A percentile compares a stretch with the other conserved stretches of the same genome.
phyloP scores from a whole-genome alignment of 2,888 invertebrate genomes.

The Gerris lacustris region DNA sequence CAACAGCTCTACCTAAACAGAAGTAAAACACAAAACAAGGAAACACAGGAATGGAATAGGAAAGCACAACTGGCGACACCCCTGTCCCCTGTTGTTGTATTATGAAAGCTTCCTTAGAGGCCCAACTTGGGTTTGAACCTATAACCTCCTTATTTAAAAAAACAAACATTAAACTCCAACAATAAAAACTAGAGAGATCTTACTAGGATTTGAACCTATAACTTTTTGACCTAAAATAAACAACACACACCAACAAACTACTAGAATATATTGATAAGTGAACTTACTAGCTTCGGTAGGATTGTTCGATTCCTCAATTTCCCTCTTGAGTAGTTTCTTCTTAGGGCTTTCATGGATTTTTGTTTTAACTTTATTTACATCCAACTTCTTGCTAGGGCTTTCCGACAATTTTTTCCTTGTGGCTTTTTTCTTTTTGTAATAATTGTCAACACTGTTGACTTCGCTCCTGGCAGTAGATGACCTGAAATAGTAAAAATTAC shows the following conservation, averaged over 20 bases:
- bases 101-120: too few relatives aligned
- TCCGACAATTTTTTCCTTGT: not conserved
- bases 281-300: not conserved
- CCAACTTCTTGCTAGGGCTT: not conserved
- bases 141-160: too few relatives aligned
- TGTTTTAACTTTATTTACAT: not conserved
- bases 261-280: not conserved
- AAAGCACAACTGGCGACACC: too few relatives aligned
- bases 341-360: not conserved
- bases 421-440: not conserved
- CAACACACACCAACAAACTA: conserved; percentile 20
- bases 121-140: too few relatives aligned
- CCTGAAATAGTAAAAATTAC: not conserved
- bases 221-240: too few relatives aligned
- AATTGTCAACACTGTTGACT: not conserved
- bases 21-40: too few relatives aligned
- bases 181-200: too few relatives aligned
- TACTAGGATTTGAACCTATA: too few relatives aligned
- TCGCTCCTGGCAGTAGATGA: not conserved
- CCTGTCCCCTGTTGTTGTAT: too few relatives aligned
- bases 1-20: too few relatives aligned
- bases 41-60: too few relatives aligned
- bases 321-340: not conserved
- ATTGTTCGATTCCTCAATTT: not conserved
- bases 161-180: too few relatives aligned